Percentiles rank a stretch among this genome's conserved stretches.
These are phyloP conservation scores for Microctonus hyperodae DNA, from an alignment of 2,888 invertebrate species.

Conservation along the genomic window DNA sequence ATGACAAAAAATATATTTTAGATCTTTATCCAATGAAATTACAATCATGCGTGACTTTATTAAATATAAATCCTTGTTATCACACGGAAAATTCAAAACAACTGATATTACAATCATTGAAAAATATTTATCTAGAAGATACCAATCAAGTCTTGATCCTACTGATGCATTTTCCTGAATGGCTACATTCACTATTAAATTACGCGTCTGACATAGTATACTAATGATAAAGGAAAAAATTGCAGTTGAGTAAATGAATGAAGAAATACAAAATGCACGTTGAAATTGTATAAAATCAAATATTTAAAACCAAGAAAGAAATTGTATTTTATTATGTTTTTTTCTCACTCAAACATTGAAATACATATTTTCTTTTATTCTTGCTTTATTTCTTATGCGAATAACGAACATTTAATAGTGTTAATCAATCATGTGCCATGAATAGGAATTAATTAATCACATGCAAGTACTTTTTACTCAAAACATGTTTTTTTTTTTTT, in stretches of 20 bases:
- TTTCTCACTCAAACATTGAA: constrained; percentile 46
- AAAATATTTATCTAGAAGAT: constrained; percentile 41
- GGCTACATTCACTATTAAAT: constrained; percentile 44
- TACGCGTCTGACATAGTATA: constrained; percentile 23
- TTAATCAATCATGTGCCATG: constrained; percentile 38
- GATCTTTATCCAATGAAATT: constrained; percentile 53
- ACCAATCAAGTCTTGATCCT: constrained; percentile 44
- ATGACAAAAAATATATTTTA: constrained; percentile 41
- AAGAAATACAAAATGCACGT: neutral
- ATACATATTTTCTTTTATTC: constrained; percentile 44
- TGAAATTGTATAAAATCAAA: constrained; percentile 11
- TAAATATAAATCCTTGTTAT: constrained; percentile 46
- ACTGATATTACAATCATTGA: constrained; percentile 41
- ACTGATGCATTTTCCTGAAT: constrained; percentile 52
- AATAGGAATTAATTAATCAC: constrained; percentile 48
- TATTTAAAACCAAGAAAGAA: constrained; percentile 37
- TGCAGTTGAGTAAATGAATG: neutral
- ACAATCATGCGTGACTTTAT: constrained; percentile 47
- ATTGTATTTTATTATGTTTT: constrained; percentile 36
- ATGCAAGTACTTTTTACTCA: constrained; percentile 39
- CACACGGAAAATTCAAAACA: constrained; percentile 45
- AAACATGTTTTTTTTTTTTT: constrained; percentile 40
- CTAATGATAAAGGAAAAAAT: constrained; percentile 14
- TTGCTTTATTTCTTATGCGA: too few relatives aligned
- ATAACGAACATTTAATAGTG: constrained; percentile 3